Conservation (phyloP, 2,888 invertebrate species). For the Tenthredo amoena region DNA sequence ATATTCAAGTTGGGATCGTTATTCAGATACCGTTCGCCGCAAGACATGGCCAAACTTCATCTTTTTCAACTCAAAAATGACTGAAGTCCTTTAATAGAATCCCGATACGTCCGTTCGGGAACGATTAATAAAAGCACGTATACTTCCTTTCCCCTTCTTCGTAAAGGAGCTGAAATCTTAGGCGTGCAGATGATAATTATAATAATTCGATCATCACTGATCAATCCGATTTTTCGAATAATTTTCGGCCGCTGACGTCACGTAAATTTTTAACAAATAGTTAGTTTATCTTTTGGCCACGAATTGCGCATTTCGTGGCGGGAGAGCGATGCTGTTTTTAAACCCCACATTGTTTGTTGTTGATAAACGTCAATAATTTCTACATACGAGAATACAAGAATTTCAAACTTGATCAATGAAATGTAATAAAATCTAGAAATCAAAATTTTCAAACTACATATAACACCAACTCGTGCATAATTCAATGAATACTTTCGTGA, state of each 20-base stretch:
- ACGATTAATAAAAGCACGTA: neutral
- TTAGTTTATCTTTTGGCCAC: neutral
- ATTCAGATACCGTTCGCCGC: neutral
- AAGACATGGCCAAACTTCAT: neutral
- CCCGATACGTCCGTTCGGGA: neutral
- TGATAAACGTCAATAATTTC: neutral
- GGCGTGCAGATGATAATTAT: neutral
- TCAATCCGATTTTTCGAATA: neutral
- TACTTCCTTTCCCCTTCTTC: neutral
- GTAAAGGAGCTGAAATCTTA: neutral
- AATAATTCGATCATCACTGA: neutral
- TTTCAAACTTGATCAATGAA: neutral
- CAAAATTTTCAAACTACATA: neutral
- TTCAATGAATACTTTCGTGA: neutral
- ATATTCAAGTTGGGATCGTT: neutral
- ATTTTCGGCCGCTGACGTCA: slow-evolving; percentile 6
- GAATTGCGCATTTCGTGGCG: neutral
- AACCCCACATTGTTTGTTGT: neutral
- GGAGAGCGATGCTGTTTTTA: neutral
- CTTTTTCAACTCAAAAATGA: neutral
- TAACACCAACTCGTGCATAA: neutral
- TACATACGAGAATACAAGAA: neutral
- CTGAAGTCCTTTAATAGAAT: neutral
- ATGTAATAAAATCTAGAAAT: neutral
- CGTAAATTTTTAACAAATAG: neutral